Evolutionary conservation across 2,888 invertebrate species (phyloP).

Genomic region (Laspeyria flexula): DNA sequence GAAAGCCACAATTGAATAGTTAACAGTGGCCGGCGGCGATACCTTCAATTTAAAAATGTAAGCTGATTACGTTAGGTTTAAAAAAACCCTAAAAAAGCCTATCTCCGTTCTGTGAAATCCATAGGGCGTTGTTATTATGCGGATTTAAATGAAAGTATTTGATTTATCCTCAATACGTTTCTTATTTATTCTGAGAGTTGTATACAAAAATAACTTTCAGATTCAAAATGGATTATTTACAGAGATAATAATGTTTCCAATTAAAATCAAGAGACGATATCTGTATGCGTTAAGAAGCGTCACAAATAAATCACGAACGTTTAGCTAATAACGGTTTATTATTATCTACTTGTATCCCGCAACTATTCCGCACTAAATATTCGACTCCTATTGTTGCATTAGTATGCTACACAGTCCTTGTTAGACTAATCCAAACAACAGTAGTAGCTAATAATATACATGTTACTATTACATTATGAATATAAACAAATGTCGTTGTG

Average conservation of each 20-base stretch:
- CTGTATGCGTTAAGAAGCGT: slow-evolving; percentile 45
- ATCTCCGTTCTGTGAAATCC: too few species aligned
- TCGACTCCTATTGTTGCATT: slow-evolving; percentile 45
- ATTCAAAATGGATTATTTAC: background rate
- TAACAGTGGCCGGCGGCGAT: slow-evolving; percentile 28
- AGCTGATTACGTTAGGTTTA: slow-evolving; percentile 1
- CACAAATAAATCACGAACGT: slow-evolving; percentile 52
- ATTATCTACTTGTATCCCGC: slow-evolving; percentile 34
- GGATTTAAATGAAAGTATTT: too few species aligned
- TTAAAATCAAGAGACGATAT: slow-evolving; percentile 26
- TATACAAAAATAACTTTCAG: too few species aligned
- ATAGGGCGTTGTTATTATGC: too few species aligned
- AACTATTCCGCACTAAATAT: slow-evolving; percentile 47
- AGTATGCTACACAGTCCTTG: slow-evolving; percentile 49
- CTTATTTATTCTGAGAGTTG: too few species aligned
- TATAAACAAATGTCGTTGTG: slow-evolving; percentile 2
- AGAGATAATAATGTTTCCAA: background rate
- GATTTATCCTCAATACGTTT: too few species aligned
- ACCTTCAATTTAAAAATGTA: slow-evolving; percentile 13
- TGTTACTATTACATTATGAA: slow-evolving; percentile 19
- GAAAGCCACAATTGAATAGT: slow-evolving; percentile 60
- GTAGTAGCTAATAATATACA: slow-evolving; percentile 33
- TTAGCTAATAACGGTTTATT: slow-evolving; percentile 56
- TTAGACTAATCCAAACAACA: slow-evolving; percentile 47
- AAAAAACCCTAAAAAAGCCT: background rate